phyloP scores from a whole-genome alignment of 37 sponge, comb jelly and placozoan species.

The Oopsacas minuta region DNA sequence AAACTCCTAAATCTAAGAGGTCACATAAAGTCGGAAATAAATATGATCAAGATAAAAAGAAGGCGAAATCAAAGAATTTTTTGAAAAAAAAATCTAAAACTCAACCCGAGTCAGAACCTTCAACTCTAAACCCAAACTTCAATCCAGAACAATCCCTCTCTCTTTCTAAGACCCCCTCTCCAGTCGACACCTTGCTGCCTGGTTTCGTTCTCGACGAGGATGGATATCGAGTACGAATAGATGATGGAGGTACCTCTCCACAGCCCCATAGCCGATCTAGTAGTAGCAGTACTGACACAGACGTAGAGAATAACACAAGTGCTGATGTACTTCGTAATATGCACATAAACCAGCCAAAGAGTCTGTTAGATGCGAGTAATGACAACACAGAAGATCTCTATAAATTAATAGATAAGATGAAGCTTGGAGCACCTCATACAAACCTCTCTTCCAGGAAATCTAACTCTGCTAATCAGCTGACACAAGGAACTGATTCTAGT shows the following conservation, averaged over 20 bases:
- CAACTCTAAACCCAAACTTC: background rate
- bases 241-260: background rate
- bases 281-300: background rate
- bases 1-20: background rate
- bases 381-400: constrained; percentile 6
- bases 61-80: background rate
- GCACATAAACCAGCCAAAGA: background rate
- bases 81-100: background rate
- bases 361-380: background rate
- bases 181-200: background rate
- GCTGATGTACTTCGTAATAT: background rate
- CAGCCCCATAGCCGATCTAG: background rate
- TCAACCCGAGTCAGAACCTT: background rate
- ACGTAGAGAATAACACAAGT: background rate
- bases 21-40: background rate
- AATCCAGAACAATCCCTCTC: background rate
- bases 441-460: constrained; percentile 10
- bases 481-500: background rate
- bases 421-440: background rate
- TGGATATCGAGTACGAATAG: background rate
- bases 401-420: background rate
- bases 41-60: background rate
- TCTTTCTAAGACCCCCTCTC: background rate
- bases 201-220: constrained; percentile 8
- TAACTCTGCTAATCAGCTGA: background rate